phyloP scores from a whole-genome alignment of 2,113 vertebrate species.

The Poecile atricapillus region DNA sequence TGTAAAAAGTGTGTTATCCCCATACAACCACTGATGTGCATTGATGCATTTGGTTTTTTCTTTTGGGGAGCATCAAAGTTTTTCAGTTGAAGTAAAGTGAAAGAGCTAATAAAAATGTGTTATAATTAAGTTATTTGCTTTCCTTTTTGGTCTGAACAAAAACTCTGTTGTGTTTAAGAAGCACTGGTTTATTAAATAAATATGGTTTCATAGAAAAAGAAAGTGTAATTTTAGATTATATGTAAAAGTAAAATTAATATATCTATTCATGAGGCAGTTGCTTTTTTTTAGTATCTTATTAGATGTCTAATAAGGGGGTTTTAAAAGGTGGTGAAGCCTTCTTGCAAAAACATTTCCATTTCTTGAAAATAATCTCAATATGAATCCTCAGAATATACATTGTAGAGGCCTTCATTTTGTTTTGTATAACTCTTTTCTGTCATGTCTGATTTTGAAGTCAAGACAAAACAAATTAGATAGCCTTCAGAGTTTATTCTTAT shows the following conservation, averaged over 20 bases:
- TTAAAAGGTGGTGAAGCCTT: neutral
- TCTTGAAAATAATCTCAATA: neutral
- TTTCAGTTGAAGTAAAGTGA: neutral
- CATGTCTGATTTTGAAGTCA: neutral
- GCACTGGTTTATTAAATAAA: neutral
- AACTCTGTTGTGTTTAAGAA: neutral
- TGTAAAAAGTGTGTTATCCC: neutral
- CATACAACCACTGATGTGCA: neutral
- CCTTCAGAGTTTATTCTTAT: neutral
- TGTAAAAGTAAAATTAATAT: neutral
- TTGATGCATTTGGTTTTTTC: rapidly evolving
- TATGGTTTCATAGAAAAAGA: neutral
- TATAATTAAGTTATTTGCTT: neutral
- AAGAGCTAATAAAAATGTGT: rapidly evolving
- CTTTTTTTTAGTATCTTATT: neutral
- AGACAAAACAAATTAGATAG: rapidly evolving
- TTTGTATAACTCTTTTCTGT: neutral
- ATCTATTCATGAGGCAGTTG: neutral
- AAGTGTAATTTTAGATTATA: neutral
- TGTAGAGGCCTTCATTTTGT: neutral
- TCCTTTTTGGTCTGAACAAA: neutral
- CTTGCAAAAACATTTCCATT: neutral
- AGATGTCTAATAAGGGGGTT: neutral
- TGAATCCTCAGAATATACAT: neutral
- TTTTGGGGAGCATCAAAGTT: neutral